Evolutionary conservation across 1,140 invertebrate genomes (phyloP).

Genomic region (Aphelenchoides fujianensis): DNA sequence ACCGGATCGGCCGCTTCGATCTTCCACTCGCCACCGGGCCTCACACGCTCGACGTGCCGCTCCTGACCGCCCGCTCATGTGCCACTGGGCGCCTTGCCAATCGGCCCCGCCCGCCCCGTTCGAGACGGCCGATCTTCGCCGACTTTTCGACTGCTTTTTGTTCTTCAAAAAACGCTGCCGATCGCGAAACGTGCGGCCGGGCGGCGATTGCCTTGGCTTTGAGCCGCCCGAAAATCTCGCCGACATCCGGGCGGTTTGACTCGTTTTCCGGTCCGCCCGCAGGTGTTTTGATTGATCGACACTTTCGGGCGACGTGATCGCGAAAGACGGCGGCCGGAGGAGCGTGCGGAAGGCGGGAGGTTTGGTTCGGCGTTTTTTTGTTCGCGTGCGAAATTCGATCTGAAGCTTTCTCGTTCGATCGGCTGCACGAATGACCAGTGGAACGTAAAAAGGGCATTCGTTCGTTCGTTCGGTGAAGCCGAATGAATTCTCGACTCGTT

Average conservation of each 20-base stretch:
- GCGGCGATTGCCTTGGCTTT: too few species aligned
- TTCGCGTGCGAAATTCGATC: neutral
- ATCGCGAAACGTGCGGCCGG: neutral
- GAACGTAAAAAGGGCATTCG: too few species aligned
- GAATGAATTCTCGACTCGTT: too few species aligned
- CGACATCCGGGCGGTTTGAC: neutral
- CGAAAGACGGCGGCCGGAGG: neutral
- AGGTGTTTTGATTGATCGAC: neutral
- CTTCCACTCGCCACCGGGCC: too few species aligned
- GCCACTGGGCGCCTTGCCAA: neutral
- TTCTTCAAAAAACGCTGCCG: neutral
- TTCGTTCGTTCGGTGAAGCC: too few species aligned
- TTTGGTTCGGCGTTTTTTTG: neutral
- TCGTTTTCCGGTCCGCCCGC: neutral
- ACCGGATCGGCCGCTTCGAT: too few species aligned
- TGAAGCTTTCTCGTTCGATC: too few species aligned
- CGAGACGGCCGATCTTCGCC: too few species aligned
- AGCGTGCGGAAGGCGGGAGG: neutral
- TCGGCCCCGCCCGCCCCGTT: neutral
- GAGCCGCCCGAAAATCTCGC: too few species aligned
- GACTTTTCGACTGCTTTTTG: neutral
- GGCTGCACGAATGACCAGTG: too few species aligned
- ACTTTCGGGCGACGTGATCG: neutral
- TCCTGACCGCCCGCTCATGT: too few species aligned
- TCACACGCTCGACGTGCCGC: too few species aligned